Conservation (phyloP, 2,113 vertebrate genomes). For the Oceanodroma tethys region DNA sequence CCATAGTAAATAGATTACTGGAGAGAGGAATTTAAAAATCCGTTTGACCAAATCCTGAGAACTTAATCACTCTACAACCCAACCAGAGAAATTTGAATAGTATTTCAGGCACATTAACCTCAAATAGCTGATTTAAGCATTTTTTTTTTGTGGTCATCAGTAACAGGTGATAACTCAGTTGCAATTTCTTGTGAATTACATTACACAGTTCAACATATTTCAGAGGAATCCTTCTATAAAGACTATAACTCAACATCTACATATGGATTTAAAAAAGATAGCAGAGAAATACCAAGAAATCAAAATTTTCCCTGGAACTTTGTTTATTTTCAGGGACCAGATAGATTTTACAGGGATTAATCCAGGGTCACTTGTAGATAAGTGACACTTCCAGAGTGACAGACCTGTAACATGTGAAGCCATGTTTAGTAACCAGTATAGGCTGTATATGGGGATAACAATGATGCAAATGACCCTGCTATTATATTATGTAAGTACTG, state of each 20-base stretch:
- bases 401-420: neutral
- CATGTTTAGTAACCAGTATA: neutral
- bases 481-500: neutral
- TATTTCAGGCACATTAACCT: conserved; percentile 65
- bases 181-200: conserved; percentile 60
- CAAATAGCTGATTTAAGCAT: conserved; percentile 53
- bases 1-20: conserved; percentile 26
- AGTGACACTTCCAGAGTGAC: neutral
- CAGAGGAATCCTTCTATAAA: conserved; percentile 1
- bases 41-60: conserved; percentile 21
- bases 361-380: neutral
- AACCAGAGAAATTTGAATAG: conserved; percentile 60
- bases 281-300: neutral
- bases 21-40: conserved; percentile 35
- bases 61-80: conserved; percentile 22
- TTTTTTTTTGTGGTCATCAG: conserved; percentile 52
- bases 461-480: neutral
- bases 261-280: neutral
- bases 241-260: neutral
- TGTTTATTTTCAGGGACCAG: neutral
- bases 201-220: conserved; percentile 40
- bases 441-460: neutral
- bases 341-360: neutral
- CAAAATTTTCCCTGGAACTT: neutral
- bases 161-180: conserved; percentile 65